These are phyloP conservation scores for Pseudochirops corinnae DNA, from an alignment of 2,797 vertebrate species.

Conservation along the genomic window DNA sequence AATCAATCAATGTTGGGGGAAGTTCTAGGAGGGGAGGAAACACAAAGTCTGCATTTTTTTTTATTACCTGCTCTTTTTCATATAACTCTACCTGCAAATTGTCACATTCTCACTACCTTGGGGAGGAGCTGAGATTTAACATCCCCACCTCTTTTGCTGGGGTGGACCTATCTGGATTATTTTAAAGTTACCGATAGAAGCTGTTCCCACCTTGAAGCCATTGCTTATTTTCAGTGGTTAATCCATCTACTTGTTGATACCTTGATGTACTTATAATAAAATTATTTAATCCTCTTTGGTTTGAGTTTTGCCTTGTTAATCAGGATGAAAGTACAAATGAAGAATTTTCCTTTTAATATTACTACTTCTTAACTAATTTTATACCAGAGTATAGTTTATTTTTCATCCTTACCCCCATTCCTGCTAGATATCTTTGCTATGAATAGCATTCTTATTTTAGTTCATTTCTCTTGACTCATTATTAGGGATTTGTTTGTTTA, in stretches of 20 bases:
- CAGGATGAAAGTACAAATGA: neutral
- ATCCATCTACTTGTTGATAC: neutral
- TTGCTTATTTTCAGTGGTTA: too few relatives aligned
- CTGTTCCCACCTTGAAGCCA: too few relatives aligned
- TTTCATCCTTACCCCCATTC: neutral
- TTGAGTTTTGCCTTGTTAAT: too few relatives aligned
- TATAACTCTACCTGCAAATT: neutral
- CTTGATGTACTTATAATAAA: neutral
- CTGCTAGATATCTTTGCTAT: neutral
- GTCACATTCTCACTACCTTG: neutral
- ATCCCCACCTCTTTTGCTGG: neutral
- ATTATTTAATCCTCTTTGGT: neutral
- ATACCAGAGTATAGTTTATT: neutral
- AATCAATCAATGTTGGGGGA: neutral
- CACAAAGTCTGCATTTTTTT: neutral
- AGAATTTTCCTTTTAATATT: neutral
- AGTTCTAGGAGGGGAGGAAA: neutral
- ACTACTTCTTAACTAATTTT: neutral
- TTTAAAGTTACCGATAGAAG: neutral
- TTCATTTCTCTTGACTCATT: neutral
- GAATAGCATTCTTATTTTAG: neutral
- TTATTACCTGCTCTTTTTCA: neutral
- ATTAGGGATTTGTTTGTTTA: neutral
- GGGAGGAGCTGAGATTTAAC: neutral
- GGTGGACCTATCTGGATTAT: neutral